Percentiles rank a stretch among this genome's conserved stretches.
Evolutionary conservation across 2,888 invertebrate species (phyloP).

Genomic region (Drosophila falleni): DNA sequence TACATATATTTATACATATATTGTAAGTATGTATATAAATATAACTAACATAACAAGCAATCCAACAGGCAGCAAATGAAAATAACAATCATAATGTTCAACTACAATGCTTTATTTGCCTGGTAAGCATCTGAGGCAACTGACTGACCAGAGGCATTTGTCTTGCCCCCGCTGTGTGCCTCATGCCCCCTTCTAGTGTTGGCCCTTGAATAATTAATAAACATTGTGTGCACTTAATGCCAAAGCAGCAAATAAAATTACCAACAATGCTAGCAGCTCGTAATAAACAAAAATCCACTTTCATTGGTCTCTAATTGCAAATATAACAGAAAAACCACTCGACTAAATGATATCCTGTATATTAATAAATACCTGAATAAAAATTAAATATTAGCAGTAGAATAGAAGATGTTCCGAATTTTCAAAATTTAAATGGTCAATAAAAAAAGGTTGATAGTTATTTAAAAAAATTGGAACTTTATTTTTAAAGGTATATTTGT

Average conservation of each 20-base stretch:
- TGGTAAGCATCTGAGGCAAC: constrained; percentile 6
- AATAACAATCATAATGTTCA: constrained; percentile 80
- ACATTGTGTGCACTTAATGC: constrained; percentile 72
- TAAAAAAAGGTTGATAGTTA: too few relatives aligned
- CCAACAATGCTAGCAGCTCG: constrained; percentile 46
- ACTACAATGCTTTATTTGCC: constrained; percentile 62
- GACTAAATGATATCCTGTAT: not conserved
- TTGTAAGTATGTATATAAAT: not conserved
- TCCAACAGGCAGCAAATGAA: constrained; percentile 66
- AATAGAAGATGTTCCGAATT: too few relatives aligned
- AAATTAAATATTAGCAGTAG: too few relatives aligned
- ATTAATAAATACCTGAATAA: too few relatives aligned
- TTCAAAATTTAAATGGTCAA: too few relatives aligned
- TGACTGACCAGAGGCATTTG: constrained; percentile 1
- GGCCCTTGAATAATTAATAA: constrained; percentile 70
- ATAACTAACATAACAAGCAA: constrained; percentile 45
- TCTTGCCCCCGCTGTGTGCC: not conserved
- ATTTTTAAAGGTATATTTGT: too few relatives aligned
- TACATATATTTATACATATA: not conserved
- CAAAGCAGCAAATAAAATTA: constrained; percentile 66
- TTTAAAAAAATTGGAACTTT: too few relatives aligned
- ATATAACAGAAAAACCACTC: not conserved
- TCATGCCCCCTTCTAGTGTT: not conserved
- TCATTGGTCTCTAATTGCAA: constrained; percentile 1
- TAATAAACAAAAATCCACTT: not conserved